Percentiles rank a stretch among this genome's conserved stretches.
These are phyloP conservation scores for Micropoecilia bifurca DNA, from an alignment of 2,797 vertebrate genomes.

Conservation along the genomic window DNA sequence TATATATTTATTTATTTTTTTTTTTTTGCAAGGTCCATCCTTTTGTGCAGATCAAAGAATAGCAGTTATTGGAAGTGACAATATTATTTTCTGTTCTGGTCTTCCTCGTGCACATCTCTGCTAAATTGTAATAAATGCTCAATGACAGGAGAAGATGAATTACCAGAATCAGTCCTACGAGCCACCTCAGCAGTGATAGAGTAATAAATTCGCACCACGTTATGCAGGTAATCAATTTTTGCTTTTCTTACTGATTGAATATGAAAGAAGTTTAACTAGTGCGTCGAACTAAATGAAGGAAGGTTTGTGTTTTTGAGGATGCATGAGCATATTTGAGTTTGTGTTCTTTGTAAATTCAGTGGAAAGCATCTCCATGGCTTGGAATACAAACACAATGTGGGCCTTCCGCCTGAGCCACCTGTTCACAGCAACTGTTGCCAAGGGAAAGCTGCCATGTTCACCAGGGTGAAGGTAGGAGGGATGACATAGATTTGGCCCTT, in stretches of 20 bases:
- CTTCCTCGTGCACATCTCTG: conserved; percentile 46
- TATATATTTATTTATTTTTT: conserved; percentile 7
- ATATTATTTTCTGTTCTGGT: conserved; percentile 64
- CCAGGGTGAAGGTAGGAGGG: conserved; percentile 39
- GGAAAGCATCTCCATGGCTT: conserved; percentile 47
- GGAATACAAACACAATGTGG: conserved; percentile 65
- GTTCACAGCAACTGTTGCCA: conserved; percentile 67
- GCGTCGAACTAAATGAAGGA: conserved; percentile 49
- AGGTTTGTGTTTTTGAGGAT: conserved; percentile 37
- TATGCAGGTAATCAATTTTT: conserved; percentile 57
- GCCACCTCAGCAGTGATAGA: conserved; percentile 55
- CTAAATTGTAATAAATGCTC: conserved; percentile 73
- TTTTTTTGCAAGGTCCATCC: conserved; percentile 27
- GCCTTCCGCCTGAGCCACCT: conserved; percentile 69
- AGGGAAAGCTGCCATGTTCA: conserved; percentile 62
- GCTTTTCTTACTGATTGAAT: conserved; percentile 73
- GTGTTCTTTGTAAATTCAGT: conserved; percentile 44
- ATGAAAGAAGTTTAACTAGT: conserved; percentile 71
- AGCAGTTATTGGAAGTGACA: conserved; percentile 74
- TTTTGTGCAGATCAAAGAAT: conserved; percentile 33
- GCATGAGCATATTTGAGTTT: conserved; percentile 22
- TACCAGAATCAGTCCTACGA: conserved; percentile 50
- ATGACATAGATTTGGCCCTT: conserved; percentile 47
- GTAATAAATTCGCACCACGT: conserved; percentile 71
- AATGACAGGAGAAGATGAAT: conserved; percentile 77